These are phyloP conservation scores for Holocentrus rufus DNA, from an alignment of 2,797 vertebrate genomes.

Conservation along the genomic window DNA sequence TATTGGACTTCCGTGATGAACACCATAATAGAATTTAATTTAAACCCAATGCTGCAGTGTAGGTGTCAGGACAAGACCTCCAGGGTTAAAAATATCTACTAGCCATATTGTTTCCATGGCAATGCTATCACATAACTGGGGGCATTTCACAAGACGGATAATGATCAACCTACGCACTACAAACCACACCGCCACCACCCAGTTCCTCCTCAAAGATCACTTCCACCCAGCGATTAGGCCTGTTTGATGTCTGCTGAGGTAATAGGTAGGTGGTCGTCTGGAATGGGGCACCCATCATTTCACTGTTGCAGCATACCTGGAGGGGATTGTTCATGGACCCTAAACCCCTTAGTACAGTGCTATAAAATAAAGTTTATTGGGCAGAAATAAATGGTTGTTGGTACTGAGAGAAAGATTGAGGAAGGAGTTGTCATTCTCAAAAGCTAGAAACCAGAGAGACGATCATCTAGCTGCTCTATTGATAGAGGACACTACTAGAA, in stretches of 20 bases:
- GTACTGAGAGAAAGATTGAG: no score
- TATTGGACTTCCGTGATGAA: not conserved
- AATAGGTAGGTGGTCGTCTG: conserved; percentile 61
- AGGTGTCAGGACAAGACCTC: conserved; percentile 54
- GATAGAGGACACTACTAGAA: no score
- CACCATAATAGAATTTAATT: conserved; percentile 26
- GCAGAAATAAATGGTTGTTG: no score
- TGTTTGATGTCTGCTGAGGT: conserved; percentile 64
- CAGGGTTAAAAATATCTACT: conserved; percentile 52
- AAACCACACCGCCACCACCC: conserved; percentile 35
- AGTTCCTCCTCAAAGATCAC: conserved; percentile 19
- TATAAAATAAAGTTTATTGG: no score
- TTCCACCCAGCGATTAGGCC: conserved; percentile 52
- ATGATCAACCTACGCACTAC: conserved; percentile 48
- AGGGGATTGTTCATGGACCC: conserved; percentile 39
- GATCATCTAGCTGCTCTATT: no score
- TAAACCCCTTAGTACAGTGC: no score
- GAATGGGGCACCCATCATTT: conserved; percentile 37
- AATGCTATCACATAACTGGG: conserved; percentile 48
- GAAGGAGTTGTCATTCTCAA: no score
- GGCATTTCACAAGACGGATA: conserved; percentile 31
- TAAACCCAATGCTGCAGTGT: conserved; percentile 44
- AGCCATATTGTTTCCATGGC: conserved; percentile 72
- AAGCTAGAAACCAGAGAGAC: no score
- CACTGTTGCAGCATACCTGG: conserved; percentile 26